phyloP scores from a whole-genome alignment of 2,888 invertebrate species.

The Harmothoe impar region DNA sequence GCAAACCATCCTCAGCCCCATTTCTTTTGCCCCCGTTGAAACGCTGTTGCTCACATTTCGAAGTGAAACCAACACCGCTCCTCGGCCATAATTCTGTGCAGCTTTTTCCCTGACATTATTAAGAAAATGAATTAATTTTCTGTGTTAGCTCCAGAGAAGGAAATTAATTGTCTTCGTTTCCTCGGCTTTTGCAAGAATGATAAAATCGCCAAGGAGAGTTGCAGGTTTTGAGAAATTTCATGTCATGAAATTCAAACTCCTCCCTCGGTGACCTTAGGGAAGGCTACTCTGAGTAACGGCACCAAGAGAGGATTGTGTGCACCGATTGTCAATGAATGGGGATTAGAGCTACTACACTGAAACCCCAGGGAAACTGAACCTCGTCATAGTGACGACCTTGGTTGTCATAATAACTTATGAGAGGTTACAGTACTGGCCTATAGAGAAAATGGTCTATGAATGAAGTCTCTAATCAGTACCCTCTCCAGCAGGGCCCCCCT shows the following conservation, averaged over 20 bases:
- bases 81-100: background rate
- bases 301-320: too few relatives aligned
- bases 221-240: background rate
- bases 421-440: too few relatives aligned
- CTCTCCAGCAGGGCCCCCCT: too few relatives aligned
- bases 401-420: too few relatives aligned
- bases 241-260: background rate
- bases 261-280: background rate
- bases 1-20: background rate
- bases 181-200: background rate
- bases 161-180: conserved; percentile 23
- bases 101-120: background rate
- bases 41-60: background rate
- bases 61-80: conserved; percentile 6
- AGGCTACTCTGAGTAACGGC: background rate
- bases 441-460: too few relatives aligned
- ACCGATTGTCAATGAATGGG: too few relatives aligned
- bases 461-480: too few relatives aligned
- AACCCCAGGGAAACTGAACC: too few relatives aligned
- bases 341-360: too few relatives aligned
- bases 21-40: background rate
- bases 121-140: conserved; percentile 23
- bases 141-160: background rate
- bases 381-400: too few relatives aligned
- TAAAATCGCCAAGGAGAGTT: background rate